Evolutionary conservation across 2,888 invertebrate species (phyloP), one percentile per base, ranked within the genome.

Genomic region (Mycalesis mineus): DNA sequence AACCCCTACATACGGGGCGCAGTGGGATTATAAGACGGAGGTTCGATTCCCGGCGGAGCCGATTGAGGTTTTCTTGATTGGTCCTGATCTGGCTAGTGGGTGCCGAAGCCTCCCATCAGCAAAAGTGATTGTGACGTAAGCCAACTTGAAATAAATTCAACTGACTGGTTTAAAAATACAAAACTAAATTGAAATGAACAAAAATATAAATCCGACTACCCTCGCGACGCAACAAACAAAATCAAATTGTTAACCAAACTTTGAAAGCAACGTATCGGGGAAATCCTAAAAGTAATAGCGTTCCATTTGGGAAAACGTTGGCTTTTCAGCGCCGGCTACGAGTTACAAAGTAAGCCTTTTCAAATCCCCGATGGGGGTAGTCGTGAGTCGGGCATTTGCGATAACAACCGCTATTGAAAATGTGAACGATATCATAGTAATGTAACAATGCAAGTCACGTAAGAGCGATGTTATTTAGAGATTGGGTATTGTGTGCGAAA

Each of bases 331-430:
- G 53, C 33, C 37, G 37, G 48, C 57, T 33, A 15, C 13, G 15
- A 37, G 57, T 57, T 40, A 57, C 53, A 50, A 44, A 60, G 53
- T 44, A 45, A 53, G 53, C 44, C 57, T 33, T 57, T 60, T 57
- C 44, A 60, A 57, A 57, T 57, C 28, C 44, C 52, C 57, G 44
- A 60, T 44, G 53, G 56, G 22, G 49, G 33, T 55, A 31, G 48
- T 56, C 39, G 53, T 29, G 14, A 57, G 40, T 14, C 50, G 40
- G 50, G 40, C 40, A 31, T 51, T 40, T 39, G 40, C 60, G 57
- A 60, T 60, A 57, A 49, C 56, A 55, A 47, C 41, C 29, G 22
- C 50, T 41, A 36, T 40, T 60, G 60, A 37, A 45, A 50, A 53
- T 57, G 40, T 17, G 17, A 41, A 48, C 49, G 36, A 49, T 44